Base-by-base conservation (phyloP, 2,113 vertebrate genomes). In the Ceuthmochares aereus region DNA sequence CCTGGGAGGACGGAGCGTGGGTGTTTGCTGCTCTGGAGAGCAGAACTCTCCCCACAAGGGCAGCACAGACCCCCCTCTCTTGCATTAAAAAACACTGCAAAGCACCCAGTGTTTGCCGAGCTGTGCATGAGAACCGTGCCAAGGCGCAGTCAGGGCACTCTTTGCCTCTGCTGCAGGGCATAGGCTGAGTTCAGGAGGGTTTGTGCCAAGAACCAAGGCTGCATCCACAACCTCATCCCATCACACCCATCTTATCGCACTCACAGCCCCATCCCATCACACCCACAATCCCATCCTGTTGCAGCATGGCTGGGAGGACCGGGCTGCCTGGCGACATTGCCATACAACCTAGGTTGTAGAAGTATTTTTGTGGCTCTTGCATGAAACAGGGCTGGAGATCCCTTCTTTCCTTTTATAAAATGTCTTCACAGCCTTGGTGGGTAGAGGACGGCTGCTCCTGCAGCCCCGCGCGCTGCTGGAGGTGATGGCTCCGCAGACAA, bases 241-340 rank as follows among this genome's bases (percentile, higher is more conserved):
- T 15, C 40, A 40, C 40, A 40, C 37, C 45, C 17, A 7, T 30
- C 17, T 43, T 32, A 12, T 19, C 32, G 0, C 3, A 1, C 62
- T 49, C 3, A 67, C 73, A 47, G 32, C 47, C 47, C 45, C 17
- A 7, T 32, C 18, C 45, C 40, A 9, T 20, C 20, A 0, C 40
- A 7, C 26, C n/a, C 6, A 18, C 55, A 52, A 37, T 47, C 47
- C 45, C 17, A 6, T 26, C 22, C 45, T n/a, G 9, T 15, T 26
- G 0, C 4, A 1, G 37, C 51, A 3, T 63, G 67, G 47, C 47
- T 49, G 2, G 67, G 30, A 68, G 36, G 13, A 29, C 5, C 0
- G 5, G 63, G 30, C 54, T 34, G 40, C 6, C 34, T 4, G 3
- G 18, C 54, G 1, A 6, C 4, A 2, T 4, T 4, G 4, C 81